Base-by-base conservation (phyloP, 2,797 vertebrate species). In the Vipera latastei region DNA sequence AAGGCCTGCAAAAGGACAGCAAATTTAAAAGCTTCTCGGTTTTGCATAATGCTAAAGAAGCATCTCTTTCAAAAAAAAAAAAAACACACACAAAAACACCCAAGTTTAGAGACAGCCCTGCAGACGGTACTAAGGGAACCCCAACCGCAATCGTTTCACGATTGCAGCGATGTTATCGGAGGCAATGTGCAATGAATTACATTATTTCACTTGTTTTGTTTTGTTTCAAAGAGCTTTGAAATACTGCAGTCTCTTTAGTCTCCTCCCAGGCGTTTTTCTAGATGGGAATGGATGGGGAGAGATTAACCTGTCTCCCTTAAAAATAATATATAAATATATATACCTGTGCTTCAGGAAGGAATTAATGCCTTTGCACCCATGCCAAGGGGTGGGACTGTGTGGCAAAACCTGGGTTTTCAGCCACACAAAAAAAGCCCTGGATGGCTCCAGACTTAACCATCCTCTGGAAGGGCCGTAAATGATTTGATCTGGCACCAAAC, bases 71-170 rank as follows among this genome's bases (percentile, higher is more conserved):
- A 9, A 26, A 6, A 8, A 60, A 25, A 60, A 88, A 55, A 2
- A 22, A 44, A 83, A 11, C 59, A 0, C 8, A n/a, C n/a, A n/a
- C n/a, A 38, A 22, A 44, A 83, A 11, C 59, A 0, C 8, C 0
- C 69, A 38, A 60, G 3, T 91, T 91, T 92, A 44, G 93, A 95
- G 92, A 86, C 94, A 89, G 57, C 38, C 0, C 69, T 89, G 92
- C 91, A 44, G 48, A 92, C 53, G 91, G 55, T 85, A 94, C 95
- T 93, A 94, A 94, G 86, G 96, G 95, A 93, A 89, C 38, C 89
- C 28, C 91, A 0, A 0, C 88, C 9, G 69, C 0, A 2, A 0
- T 28, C 86, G 89, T 92, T 92, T 55, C 91, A 13, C 48, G 20
- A 6, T 61, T 0, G 0, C 69, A 60, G 91, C 65, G 83, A 87